phyloP scores from a whole-genome alignment of 2,888 invertebrate species.

The Ganaspis brasiliensis region DNA sequence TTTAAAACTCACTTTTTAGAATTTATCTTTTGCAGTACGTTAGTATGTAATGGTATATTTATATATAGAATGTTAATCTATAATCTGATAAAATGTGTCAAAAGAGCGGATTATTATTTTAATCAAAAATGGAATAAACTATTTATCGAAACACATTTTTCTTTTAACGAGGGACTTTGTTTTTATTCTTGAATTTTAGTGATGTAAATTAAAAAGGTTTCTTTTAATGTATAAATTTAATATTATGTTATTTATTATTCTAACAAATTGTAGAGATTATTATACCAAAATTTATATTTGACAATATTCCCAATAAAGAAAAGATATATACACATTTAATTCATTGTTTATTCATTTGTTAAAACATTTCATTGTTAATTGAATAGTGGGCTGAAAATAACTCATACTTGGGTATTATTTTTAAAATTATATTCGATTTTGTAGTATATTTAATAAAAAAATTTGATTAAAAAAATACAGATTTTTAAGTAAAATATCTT shows the following conservation, averaged over 20 bases:
- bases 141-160: constrained; percentile 2
- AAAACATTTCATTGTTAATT: too few relatives aligned
- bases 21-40: constrained; percentile 34
- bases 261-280: constrained; percentile 9
- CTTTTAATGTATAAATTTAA: too few relatives aligned
- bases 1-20: constrained; percentile 17
- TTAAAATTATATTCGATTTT: too few relatives aligned
- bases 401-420: too few relatives aligned
- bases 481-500: too few relatives aligned
- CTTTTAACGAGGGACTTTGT: neutral
- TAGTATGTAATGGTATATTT: constrained; percentile 3
- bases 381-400: too few relatives aligned
- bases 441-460: too few relatives aligned
- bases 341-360: neutral
- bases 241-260: too few relatives aligned
- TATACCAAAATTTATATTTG: constrained; percentile 30
- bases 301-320: constrained; percentile 35
- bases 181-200: neutral
- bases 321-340: neutral
- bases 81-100: neutral
- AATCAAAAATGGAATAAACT: constrained; percentile 35
- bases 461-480: too few relatives aligned
- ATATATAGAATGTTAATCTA: constrained; percentile 28
- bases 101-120: constrained; percentile 30
- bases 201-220: neutral